A percentile compares a stretch with the other conserved stretches of the same genome.
These are phyloP conservation scores for Athalia cordata DNA, from an alignment of 2,888 invertebrate genomes.

Conservation along the genomic window DNA sequence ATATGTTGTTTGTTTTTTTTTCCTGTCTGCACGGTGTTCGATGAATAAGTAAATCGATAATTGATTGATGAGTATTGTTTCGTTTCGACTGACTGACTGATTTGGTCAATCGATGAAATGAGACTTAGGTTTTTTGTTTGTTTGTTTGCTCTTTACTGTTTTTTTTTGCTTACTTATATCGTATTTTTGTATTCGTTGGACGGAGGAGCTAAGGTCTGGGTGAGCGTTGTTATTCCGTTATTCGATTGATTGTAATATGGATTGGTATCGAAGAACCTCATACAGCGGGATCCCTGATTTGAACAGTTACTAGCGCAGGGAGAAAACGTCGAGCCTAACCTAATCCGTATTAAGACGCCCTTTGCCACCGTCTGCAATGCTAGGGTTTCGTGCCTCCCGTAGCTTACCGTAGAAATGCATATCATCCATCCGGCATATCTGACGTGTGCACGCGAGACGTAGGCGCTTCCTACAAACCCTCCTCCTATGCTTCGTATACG, in stretches of 20 bases:
- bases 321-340: conserved; percentile 13
- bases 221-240: too few relatives aligned
- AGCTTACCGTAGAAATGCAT: conserved; percentile 71
- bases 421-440: conserved; percentile 69
- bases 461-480: conserved; percentile 53
- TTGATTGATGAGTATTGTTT: too few relatives aligned
- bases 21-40: too few relatives aligned
- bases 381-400: conserved; percentile 66
- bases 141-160: too few relatives aligned
- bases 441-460: conserved; percentile 66
- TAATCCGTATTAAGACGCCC: conserved; percentile 42
- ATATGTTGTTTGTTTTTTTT: too few relatives aligned
- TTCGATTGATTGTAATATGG: not conserved
- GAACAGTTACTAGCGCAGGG: not conserved
- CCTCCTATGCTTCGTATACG: conserved; percentile 49
- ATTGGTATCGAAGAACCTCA: not conserved
- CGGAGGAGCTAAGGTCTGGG: too few relatives aligned
- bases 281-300: not conserved
- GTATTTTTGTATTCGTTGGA: too few relatives aligned
- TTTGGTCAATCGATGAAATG: too few relatives aligned
- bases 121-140: too few relatives aligned
- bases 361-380: conserved; percentile 44
- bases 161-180: too few relatives aligned
- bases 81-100: too few relatives aligned
- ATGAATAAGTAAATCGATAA: too few relatives aligned